These are phyloP conservation scores for Gobio gobio DNA, from an alignment of 2,113 vertebrate species.

Conservation along the genomic window DNA sequence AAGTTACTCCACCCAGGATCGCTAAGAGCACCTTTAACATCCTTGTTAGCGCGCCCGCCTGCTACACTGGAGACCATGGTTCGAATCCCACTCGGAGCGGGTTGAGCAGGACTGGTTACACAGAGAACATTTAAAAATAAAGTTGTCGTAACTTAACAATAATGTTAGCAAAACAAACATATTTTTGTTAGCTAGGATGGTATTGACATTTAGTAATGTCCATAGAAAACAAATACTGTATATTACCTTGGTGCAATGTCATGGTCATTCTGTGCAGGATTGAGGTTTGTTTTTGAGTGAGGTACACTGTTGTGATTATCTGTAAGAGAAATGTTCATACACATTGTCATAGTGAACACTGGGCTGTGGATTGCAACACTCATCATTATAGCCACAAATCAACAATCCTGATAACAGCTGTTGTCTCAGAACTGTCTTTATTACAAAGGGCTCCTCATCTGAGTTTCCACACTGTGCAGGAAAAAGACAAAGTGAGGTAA, in stretches of 20 bases:
- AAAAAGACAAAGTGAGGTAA: conserved; percentile 21
- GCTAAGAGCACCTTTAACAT: too few species aligned
- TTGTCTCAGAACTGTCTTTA: conserved; percentile 33
- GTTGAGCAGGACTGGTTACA: too few species aligned
- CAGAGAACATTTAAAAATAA: too few species aligned
- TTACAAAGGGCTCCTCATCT: conserved; percentile 5
- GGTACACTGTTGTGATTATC: not conserved
- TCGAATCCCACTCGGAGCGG: too few species aligned
- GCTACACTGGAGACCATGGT: too few species aligned
- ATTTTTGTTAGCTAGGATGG: too few species aligned
- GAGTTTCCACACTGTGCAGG: not conserved
- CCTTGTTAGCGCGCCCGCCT: too few species aligned
- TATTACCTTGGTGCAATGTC: not conserved
- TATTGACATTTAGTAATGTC: too few species aligned
- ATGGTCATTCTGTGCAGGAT: not conserved
- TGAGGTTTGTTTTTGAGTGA: not conserved
- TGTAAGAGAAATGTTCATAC: not conserved
- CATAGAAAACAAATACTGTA: not conserved
- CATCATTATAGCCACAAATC: conserved; percentile 28
- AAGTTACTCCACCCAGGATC: too few species aligned
- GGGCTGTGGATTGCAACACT: conserved; percentile 7
- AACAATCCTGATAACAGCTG: conserved; percentile 22
- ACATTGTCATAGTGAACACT: not conserved
- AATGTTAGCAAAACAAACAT: too few species aligned
- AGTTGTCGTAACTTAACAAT: too few species aligned